Evolutionary conservation across 2,113 vertebrate genomes (phyloP).

Genomic region (Ctenodactylus gundi): DNA sequence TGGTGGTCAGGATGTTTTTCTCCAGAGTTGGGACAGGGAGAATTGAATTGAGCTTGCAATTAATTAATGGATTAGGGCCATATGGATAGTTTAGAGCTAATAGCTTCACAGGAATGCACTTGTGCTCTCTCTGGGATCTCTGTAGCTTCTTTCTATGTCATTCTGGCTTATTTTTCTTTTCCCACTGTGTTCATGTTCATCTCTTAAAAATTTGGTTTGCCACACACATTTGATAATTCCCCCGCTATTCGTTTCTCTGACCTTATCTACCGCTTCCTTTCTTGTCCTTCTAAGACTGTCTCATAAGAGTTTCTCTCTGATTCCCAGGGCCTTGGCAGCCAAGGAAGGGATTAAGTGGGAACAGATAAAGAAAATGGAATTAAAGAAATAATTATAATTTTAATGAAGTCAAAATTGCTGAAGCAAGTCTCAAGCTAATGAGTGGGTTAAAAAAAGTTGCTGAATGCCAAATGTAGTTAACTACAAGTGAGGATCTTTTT

Average conservation of each 20-base stretch:
- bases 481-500: background rate
- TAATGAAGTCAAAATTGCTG: constrained; percentile 56
- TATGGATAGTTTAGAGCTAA: accelerated
- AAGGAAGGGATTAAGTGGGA: constrained; percentile 10
- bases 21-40: background rate
- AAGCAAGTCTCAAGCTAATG: constrained; percentile 40
- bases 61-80: background rate
- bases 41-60: background rate
- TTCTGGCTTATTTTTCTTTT: background rate
- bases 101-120: accelerated
- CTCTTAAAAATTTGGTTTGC: background rate
- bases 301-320: background rate
- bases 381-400: constrained; percentile 57
- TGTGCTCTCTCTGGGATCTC: background rate
- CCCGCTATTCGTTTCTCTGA: background rate
- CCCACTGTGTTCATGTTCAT: background rate
- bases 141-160: too few species aligned
- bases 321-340: background rate
- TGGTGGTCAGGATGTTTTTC: background rate
- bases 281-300: background rate
- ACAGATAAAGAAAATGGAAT: constrained; percentile 47
- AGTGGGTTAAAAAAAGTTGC: background rate
- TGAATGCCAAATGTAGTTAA: background rate
- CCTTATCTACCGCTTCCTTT: background rate
- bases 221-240: background rate